These are phyloP conservation scores for Stratiomys singularior DNA, from an alignment of 2,888 invertebrate genomes.

Conservation along the genomic window DNA sequence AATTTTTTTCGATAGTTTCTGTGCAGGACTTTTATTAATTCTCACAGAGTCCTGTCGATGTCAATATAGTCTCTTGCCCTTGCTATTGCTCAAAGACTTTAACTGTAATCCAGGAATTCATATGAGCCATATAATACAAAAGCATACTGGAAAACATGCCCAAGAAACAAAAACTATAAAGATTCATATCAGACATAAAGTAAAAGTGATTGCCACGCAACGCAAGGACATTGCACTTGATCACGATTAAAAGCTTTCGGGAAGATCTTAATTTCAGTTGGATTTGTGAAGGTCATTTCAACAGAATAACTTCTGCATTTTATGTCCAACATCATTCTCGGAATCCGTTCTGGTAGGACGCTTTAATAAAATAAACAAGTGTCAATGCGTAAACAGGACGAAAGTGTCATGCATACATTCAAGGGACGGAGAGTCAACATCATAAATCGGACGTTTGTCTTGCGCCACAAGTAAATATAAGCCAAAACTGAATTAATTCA, in stretches of 20 bases:
- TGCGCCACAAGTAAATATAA: slow-evolving; percentile 24
- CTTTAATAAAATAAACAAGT: slow-evolving; percentile 14
- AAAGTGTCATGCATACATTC: neutral
- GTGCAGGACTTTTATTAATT: no score
- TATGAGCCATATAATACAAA: no score
- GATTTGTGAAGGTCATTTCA: neutral
- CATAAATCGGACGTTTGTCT: slow-evolving; percentile 26
- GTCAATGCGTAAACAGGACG: neutral
- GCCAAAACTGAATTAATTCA: slow-evolving; percentile 40
- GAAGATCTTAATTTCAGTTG: neutral
- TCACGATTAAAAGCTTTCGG: neutral
- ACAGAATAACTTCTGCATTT: neutral
- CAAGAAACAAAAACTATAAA: no score
- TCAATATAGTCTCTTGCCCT: no score
- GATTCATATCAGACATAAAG: no score
- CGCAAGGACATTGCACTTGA: neutral
- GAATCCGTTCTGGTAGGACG: neutral
- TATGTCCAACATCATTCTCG: neutral
- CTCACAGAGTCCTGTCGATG: no score
- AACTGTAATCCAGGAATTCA: no score
- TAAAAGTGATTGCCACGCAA: no score
- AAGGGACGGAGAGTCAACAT: slow-evolving; percentile 28
- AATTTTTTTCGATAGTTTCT: no score
- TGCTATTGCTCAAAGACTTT: no score
- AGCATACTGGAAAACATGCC: no score